Evolutionary conservation across 2,888 invertebrate genomes (phyloP), one percentile per base, ranked within the genome.

Genomic region (Morpho deidamia): DNA sequence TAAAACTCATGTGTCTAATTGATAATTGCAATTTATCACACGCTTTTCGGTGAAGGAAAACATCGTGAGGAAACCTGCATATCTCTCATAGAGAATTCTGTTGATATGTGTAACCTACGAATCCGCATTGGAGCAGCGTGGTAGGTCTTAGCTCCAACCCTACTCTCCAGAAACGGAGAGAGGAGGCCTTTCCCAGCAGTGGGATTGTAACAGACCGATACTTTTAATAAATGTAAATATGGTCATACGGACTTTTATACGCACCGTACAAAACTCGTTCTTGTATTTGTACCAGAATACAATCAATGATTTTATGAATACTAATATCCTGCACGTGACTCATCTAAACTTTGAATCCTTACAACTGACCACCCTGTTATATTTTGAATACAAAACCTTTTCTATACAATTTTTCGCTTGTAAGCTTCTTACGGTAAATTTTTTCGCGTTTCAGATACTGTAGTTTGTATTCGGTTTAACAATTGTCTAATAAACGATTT

Each of bases 321-420:
- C 44, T 43, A 47, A 12, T 42, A 44, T 34, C 5, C 44, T 41
- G 56, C 58, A 47, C 58, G 58, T 59, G 58, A 65, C 61, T 65
- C 60, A 61, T 60, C 56, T 53, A 52, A 47, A 48, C 39, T 38
- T 51, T 41, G 53, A 51, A 41, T 52, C 44, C 51, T 56, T 56
- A 62, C 57, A 54, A 59, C 60, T 68, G 71, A 66, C 68, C 69
- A 75, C 70, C 73, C 69, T 60, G 68, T 65, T 64, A 65, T 67
- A 53, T 71, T 71, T 70, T 66, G 67, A 67, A 68, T 66, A 70
- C 73, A 69, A 68, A 67, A 65, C 63, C 35, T 66, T 63, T 54
- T 55, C 55, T 61, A 58, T 38, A 51, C 64, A 65, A 60, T 56
- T 76, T 69, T 76, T 76, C 68, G 55, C 59, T 65, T 67, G 71